Evolutionary conservation across 2,888 invertebrate genomes (phyloP), one percentile per base, ranked within the genome.

Genomic region (Lamproptera curius): DNA sequence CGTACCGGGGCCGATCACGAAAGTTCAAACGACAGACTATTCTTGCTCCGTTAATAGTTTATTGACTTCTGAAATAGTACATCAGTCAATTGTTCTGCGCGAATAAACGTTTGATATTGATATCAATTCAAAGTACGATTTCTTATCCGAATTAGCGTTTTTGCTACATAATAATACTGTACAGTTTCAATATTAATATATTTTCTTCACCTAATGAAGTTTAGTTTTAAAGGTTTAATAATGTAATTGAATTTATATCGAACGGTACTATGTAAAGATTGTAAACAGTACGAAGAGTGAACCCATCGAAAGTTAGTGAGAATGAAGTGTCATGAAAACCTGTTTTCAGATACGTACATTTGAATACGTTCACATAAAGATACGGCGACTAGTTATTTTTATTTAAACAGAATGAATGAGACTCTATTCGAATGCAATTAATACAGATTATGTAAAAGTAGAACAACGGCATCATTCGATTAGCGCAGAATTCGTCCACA

Each of bases 21-120:
- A 81, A 83, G 78, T 81, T 81, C 81, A 77, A 72, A 72, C 70
- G 72, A 66, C 59, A 63, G 70, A 74, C 73, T 69, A 72, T 74
- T 73, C 75, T 76, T 76, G 73, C 65, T 68, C 66, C 74, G 73
- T 72, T 73, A 67, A 58, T 62, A 76, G 77, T 74, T 73, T 65
- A 63, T 65, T 66, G 64, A 62, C 57, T 52, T 51, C 57, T 60
- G 14, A 37, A 37, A 31, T 40, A 26, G 15, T 35, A 11, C 11
- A 26, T 36, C 31, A 37, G 14, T 35, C 23, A 35, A 35, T 15
- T n/a, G 28, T 28, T 28, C 2, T 10, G 9, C 28, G 4, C 23
- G 8, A 23, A 23, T 23, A 6, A 23, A 23, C 23, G 8, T 6
- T 8, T 23, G 8, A 23, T 23, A 23, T 23, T 6, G 8, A 23